Evolutionary conservation across 2,888 invertebrate species (phyloP).

Genomic region (Drosophila mayaguana): DNA sequence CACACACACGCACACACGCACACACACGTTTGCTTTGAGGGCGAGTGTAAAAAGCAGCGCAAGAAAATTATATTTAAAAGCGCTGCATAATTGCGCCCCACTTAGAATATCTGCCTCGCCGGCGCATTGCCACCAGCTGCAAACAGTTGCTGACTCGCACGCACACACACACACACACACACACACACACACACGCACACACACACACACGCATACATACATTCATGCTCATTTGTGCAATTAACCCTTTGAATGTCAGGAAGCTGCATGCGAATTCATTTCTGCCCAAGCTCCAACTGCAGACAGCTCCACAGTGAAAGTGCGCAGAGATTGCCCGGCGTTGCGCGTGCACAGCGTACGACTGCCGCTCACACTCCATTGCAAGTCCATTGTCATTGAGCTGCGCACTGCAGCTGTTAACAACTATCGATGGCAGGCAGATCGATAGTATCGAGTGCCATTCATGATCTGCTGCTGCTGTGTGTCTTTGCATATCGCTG

Average conservation of each 20-base stretch:
- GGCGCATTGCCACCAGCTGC: slow-evolving; percentile 15
- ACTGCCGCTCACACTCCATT: background rate
- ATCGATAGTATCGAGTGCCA: background rate
- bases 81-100: slow-evolving; percentile 55
- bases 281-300: slow-evolving; percentile 16
- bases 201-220: background rate
- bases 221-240: slow-evolving; percentile 34
- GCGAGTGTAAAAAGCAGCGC: slow-evolving; percentile 59
- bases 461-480: slow-evolving; percentile 18
- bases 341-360: background rate
- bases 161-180: background rate
- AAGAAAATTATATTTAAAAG: slow-evolving; percentile 59
- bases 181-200: background rate
- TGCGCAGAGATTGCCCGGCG: slow-evolving; percentile 5
- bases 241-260: slow-evolving; percentile 62
- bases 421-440: background rate
- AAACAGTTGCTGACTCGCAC: slow-evolving; percentile 11
- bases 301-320: slow-evolving; percentile 9
- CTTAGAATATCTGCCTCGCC: slow-evolving; percentile 20
- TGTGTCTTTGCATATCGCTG: slow-evolving; percentile 45
- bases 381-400: background rate
- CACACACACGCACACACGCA: slow-evolving; percentile 12
- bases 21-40: slow-evolving; percentile 15
- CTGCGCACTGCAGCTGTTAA: background rate
- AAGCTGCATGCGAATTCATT: slow-evolving; percentile 2